Evolutionary conservation across 2,113 vertebrate species (phyloP), one percentile per base, ranked within the genome.

Genomic region (Haemorhous mexicanus): DNA sequence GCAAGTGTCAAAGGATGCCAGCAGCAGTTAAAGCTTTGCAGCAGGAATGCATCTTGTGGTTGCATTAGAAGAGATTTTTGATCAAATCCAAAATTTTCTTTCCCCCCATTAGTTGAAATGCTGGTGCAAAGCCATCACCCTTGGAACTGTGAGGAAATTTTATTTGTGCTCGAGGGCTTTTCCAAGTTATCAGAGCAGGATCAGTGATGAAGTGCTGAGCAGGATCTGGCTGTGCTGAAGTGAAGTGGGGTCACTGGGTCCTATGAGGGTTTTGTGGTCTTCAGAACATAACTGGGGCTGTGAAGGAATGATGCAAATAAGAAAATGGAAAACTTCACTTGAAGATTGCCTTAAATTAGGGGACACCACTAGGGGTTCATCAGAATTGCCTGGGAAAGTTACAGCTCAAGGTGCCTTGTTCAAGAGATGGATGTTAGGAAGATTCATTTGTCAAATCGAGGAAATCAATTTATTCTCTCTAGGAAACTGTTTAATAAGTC

Each of bases 201-300:
- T 30, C 68, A 27, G 7, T 55, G 87, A 85, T 93, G 94, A 96
- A 78, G 94, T 95, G 92, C 80, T 94, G 70, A 92, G 94, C 59
- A 91, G 89, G 85, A 68, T 83, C 73, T 94, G 92, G 63, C 89
- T 78, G 24, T 43, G 41, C 79, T 97, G 44, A 16, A 79, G 53
- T 23, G 66, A 73, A 50, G 30, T 17, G 43, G 52, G 47, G 58
- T 92, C 69, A 15, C 56, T 67, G 58, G 66, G n/a, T 75, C 35
- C 52, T 46, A 0, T 6, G 52, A 64, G 64, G 55, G 32, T 22
- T 74, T 24, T 41, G 11, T 63, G 53, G 26, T 74, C 41, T 62
- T 66, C 59, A 85, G 32, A 49, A 39, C 10, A 5, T 33, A 78
- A 77, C 63, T 84, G 6, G 63, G 70, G 32, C 18, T 62, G 28